These are phyloP conservation scores for Smutsia gigantea DNA, from an alignment of 2,797 vertebrate genomes.

Conservation along the genomic window DNA sequence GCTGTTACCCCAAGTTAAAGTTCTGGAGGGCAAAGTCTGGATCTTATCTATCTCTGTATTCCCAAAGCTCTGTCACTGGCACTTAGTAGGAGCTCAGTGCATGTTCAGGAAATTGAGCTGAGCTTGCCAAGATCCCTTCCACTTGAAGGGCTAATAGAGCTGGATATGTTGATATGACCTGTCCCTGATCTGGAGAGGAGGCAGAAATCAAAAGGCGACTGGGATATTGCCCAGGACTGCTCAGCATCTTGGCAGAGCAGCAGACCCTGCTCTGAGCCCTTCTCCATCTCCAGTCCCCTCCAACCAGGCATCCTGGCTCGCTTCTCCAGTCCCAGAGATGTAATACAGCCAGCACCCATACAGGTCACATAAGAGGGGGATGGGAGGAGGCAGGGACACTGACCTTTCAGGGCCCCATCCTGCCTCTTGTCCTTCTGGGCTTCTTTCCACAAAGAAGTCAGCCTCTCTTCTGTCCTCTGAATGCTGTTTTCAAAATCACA, in stretches of 20 bases:
- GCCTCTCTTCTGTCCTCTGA: constrained; percentile 73
- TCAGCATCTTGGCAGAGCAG: neutral
- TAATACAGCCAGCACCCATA: neutral
- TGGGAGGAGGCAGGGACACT: neutral
- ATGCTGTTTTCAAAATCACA: constrained; percentile 74
- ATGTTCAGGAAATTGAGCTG: neutral
- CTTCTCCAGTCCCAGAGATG: neutral
- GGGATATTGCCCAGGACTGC: neutral
- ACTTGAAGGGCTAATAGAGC: neutral
- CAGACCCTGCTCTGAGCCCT: neutral
- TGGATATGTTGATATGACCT: neutral
- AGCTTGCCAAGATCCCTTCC: neutral
- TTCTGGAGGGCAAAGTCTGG: neutral
- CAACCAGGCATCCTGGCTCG: neutral
- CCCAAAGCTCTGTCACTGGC: neutral
- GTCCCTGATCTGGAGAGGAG: neutral
- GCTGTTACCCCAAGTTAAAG: neutral
- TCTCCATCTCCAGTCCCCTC: neutral
- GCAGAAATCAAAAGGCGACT: neutral
- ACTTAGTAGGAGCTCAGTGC: neutral
- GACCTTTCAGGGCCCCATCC: neutral
- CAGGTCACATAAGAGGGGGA: neutral
- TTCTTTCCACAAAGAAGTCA: constrained; percentile 34
- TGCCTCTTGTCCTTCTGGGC: neutral
- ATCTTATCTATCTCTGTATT: neutral